Evolutionary conservation across 1,140 invertebrate species (phyloP).

Genomic region (Aphelenchoides fujianensis): DNA sequence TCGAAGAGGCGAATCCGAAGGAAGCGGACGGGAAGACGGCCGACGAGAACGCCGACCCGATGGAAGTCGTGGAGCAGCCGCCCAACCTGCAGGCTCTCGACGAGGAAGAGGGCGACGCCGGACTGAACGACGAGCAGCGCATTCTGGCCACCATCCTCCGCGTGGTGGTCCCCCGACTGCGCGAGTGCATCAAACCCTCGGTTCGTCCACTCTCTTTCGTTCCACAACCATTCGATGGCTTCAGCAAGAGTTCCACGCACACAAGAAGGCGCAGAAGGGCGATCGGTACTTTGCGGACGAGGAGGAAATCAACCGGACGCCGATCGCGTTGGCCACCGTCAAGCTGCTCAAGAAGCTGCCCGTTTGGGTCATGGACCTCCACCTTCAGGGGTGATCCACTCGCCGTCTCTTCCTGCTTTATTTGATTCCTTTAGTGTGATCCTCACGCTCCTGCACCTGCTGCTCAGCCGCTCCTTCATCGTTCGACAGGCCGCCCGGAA

Average conservation of each 20-base stretch:
- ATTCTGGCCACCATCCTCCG: constrained; percentile 36
- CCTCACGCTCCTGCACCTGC: constrained; percentile 80
- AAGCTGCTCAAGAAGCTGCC: constrained; percentile 86
- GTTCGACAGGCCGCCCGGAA: constrained; percentile 80
- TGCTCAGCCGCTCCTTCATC: constrained; percentile 82
- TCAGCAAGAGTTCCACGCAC: constrained; percentile 24
- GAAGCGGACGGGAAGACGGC: constrained; percentile 42
- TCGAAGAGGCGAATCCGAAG: constrained; percentile 64
- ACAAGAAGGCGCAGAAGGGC: constrained; percentile 40
- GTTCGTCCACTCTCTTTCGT: constrained; percentile 33
- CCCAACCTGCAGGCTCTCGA: constrained; percentile 12
- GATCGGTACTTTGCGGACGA: constrained; percentile 68
- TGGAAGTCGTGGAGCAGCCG: constrained; percentile 24
- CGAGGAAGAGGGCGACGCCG: constrained; percentile 26
- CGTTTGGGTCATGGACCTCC: constrained; percentile 70
- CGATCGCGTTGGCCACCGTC: constrained; percentile 84
- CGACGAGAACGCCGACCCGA: not conserved
- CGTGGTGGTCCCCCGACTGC: constrained; percentile 45
- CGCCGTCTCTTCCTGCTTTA: constrained; percentile 25
- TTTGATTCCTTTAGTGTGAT: constrained; percentile 71
- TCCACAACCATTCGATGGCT: not conserved
- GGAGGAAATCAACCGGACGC: constrained; percentile 82
- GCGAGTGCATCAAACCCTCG: constrained; percentile 47
- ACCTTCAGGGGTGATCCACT: constrained; percentile 74
- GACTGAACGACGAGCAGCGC: constrained; percentile 18